A percentile compares a stretch with the other conserved stretches of the same genome.
These are phyloP conservation scores for Myotis planiceps DNA, from an alignment of 2,797 vertebrate genomes.

Conservation along the genomic window DNA sequence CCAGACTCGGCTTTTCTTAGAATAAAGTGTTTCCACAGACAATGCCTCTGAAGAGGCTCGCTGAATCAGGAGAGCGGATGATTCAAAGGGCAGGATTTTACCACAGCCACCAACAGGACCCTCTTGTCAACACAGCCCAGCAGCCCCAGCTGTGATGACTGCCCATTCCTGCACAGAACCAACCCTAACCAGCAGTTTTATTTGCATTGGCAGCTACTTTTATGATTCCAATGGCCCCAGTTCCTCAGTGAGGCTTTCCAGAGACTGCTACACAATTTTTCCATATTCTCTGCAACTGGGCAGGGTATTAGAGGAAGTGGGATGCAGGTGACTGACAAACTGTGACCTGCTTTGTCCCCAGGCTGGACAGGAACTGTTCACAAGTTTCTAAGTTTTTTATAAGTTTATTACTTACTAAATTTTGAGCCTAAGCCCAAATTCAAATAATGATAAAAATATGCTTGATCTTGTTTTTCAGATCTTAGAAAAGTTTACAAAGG, in stretches of 20 bases:
- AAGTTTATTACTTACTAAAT: neutral
- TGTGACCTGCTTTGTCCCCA: neutral
- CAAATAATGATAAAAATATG: constrained; percentile 11
- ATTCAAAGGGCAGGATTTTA: neutral
- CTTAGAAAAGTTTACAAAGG: constrained; percentile 2
- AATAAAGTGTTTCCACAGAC: neutral
- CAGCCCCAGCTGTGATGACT: constrained; percentile 52
- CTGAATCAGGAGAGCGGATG: neutral
- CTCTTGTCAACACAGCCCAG: neutral
- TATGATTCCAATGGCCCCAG: constrained; percentile 53
- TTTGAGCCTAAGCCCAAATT: neutral
- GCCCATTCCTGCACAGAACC: constrained; percentile 37
- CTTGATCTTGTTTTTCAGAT: neutral
- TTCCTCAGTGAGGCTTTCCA: constrained; percentile 45
- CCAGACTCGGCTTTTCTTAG: neutral
- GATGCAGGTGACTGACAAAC: neutral
- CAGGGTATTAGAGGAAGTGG: neutral
- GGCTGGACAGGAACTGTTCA: neutral
- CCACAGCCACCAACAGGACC: neutral
- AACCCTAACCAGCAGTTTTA: constrained; percentile 33
- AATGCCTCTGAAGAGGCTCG: neutral
- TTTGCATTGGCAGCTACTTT: constrained; percentile 63
- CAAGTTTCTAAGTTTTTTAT: neutral
- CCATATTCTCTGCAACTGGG: constrained; percentile 8
- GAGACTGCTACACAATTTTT: neutral